Evolutionary conservation across 2,113 vertebrate species (phyloP), one percentile per base, ranked within the genome.

Genomic region (Bufo bufo): DNA sequence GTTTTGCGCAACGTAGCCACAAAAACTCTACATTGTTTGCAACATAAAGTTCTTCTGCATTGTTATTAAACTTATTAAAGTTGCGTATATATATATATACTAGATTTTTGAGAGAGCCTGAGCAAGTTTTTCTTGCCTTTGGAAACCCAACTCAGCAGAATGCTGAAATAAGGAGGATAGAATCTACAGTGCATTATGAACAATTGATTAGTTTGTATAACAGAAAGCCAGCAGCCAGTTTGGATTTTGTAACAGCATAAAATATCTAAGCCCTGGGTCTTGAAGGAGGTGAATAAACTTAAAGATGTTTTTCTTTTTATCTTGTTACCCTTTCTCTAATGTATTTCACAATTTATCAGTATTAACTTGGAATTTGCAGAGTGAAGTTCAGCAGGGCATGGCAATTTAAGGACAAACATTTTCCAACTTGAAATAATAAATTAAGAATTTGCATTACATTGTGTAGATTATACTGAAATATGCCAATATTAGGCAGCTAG

Each of bases 181-280:
- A 65, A 47, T n/a, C 17, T 82, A 47, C 80, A 65, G 59, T 47
- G 59, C 59, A 82, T 63, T 82, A 82, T 82, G 59, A 65, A 82
- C 80, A 82, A 82, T 82, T 82, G 59, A 82, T 82, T 82, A 82
- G 80, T 82, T 47, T 58, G 59, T 63, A 65, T 7, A 82, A 65
- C 59, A 82, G 58, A 82, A 61, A 82, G 80, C 45, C 80, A 63
- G 80, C 43, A 65, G 80, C 45, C 80, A 65, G 80, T 49, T 82
- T 82, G 80, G 58, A 65, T 82, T 82, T 82, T 82, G 80, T 82
- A 63, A 82, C 33, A 4, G 45, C 19, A 82, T 82, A 82, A 65
- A 65, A 49, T 20, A 82, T 65, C 59, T 63, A 65, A 82, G 59
- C 43, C 49, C 45, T 82, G 80, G 43, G 45, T 65, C 45, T 63